Percentiles rank a stretch among this genome's conserved stretches.
phyloP scores from a whole-genome alignment of 2,113 vertebrate genomes.

The Atlantisia rogersi region DNA sequence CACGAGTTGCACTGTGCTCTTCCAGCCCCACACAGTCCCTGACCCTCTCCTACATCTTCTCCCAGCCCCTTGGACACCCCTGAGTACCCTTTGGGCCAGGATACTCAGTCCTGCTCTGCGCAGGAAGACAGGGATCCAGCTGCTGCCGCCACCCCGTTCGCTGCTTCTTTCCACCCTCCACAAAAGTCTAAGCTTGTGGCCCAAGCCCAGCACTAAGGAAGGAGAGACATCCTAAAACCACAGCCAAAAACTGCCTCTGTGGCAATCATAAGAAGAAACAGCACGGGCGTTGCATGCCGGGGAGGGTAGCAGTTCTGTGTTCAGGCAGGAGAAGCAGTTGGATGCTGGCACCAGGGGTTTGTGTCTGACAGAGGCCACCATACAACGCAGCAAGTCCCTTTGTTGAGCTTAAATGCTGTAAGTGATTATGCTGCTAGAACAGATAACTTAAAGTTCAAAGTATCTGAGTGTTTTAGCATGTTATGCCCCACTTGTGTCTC shows the following conservation, averaged over 20 bases:
- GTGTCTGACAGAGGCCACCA: background rate
- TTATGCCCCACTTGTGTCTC: background rate
- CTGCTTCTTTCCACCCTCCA: background rate
- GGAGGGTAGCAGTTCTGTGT: rapidly evolving
- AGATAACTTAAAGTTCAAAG: background rate
- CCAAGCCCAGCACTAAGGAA: background rate
- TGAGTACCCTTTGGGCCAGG: background rate
- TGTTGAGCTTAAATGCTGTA: background rate
- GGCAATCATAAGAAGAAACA: background rate
- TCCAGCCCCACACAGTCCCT: background rate
- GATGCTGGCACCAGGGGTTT: background rate
- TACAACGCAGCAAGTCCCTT: background rate
- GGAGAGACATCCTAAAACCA: background rate
- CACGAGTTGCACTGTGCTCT: rapidly evolving
- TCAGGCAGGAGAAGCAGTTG: background rate
- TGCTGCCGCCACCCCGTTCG: background rate
- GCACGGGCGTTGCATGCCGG: rapidly evolving
- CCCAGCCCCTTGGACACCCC: background rate
- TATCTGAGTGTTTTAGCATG: background rate
- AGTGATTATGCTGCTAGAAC: background rate
- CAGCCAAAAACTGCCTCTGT: background rate
- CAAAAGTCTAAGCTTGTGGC: background rate
- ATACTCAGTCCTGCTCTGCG: background rate
- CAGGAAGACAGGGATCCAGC: background rate
- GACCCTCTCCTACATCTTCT: background rate